Evolutionary conservation across 1,140 invertebrate species (phyloP).

Genomic region (Pinna nobilis): DNA sequence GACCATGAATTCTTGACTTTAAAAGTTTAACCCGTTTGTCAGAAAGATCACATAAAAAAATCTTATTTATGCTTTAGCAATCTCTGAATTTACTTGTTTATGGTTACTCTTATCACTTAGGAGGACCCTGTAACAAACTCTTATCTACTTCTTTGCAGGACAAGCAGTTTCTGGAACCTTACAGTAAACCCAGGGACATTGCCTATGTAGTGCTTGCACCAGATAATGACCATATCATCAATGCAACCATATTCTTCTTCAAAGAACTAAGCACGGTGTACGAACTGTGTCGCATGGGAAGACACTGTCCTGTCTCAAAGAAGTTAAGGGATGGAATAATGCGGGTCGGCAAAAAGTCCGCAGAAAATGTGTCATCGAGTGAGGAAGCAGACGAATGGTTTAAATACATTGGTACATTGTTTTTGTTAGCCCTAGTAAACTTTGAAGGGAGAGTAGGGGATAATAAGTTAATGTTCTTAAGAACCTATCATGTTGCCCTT

Average conservation of each 20-base stretch:
- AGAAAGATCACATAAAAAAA: no score
- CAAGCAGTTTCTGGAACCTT: slow-evolving; percentile 94
- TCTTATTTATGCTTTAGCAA: slow-evolving; percentile 3
- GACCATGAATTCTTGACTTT: no score
- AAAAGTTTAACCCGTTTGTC: no score
- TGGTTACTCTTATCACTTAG: no score
- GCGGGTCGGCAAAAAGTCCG: slow-evolving; percentile 84
- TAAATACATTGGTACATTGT: slow-evolving; percentile 79
- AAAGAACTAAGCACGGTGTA: slow-evolving; percentile 94
- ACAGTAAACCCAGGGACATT: slow-evolving; percentile 92
- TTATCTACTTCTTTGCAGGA: slow-evolving; percentile 77
- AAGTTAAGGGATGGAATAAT: slow-evolving; percentile 91
- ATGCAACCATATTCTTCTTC: slow-evolving; percentile 90
- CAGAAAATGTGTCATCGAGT: slow-evolving; percentile 77
- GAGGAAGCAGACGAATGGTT: slow-evolving; percentile 94
- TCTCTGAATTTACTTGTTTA: neutral
- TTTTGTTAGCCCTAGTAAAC: no score
- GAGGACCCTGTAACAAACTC: neutral
- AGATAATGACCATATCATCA: slow-evolving; percentile 89
- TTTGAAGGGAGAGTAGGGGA: no score
- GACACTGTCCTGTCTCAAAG: slow-evolving; percentile 91
- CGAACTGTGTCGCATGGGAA: slow-evolving; percentile 92
- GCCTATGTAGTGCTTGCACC: slow-evolving; percentile 96
- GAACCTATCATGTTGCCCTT: no score
- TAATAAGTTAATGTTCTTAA: no score